Evolutionary conservation across 2,797 vertebrate species (phyloP).

Genomic region (Myiothlypis chrysogaster): DNA sequence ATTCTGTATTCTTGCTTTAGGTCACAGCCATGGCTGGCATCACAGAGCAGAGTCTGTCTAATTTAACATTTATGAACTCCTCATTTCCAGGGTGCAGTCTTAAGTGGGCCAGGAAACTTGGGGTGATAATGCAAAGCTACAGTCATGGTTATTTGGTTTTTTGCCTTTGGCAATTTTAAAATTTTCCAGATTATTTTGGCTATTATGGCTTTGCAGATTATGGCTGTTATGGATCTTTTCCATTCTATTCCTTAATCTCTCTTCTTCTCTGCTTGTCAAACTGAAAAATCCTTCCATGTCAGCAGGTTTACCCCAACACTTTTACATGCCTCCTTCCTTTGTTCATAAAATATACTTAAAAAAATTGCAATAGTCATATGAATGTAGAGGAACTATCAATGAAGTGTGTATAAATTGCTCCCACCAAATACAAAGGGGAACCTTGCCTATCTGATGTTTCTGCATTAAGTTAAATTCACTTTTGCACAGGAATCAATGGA

Average conservation of each 20-base stretch:
- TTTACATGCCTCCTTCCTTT: not conserved
- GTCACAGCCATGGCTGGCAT: constrained; percentile 70
- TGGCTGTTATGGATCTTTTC: not conserved
- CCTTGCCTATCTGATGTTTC: not conserved
- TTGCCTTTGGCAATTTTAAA: not conserved
- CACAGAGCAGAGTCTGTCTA: constrained; percentile 69
- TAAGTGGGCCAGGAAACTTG: constrained; percentile 8
- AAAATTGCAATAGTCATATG: not conserved
- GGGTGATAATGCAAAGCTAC: not conserved
- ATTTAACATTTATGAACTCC: constrained; percentile 77
- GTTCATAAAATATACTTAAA: not conserved
- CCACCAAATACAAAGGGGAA: not conserved
- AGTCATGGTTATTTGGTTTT: not conserved
- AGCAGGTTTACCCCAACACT: not conserved
- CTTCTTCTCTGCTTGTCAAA: not conserved
- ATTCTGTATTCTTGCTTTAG: constrained; percentile 71
- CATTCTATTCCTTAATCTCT: not conserved
- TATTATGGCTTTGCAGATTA: fast-evolving
- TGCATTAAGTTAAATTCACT: not conserved
- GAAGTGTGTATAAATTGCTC: not conserved
- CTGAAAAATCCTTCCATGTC: not conserved
- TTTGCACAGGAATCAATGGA: not conserved
- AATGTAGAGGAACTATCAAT: not conserved
- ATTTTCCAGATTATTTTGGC: not conserved
- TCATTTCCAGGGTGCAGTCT: constrained; percentile 29